Evolutionary conservation across 2,888 invertebrate species (phyloP), one percentile per base, ranked within the genome.

Genomic region (Monochamus alternatus): DNA sequence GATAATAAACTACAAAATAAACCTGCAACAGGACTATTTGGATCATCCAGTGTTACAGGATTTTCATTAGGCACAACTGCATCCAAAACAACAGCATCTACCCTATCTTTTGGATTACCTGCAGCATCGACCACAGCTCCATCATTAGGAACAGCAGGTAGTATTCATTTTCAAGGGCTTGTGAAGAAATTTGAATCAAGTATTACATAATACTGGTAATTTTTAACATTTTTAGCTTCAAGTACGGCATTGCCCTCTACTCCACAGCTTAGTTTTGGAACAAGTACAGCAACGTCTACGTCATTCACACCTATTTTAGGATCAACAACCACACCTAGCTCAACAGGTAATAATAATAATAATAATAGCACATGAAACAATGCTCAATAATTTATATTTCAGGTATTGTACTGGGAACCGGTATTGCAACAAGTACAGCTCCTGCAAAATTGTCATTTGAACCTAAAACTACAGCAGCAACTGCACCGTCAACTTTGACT

Each of bases 101-200:
- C 76, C 44, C 75, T 81, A 76, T 66, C 72, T 59, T 73, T 88
- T 84, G 10, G 85, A 89, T 89, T 89, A 0, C 85, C 90, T 0
- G 83, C 87, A 5, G 87, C 89, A 0, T 86, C 90, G 0, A 86
- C 90, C 0, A 89, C 90, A 55, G 88, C 89, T 22, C 44, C 64
- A n/a, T 73, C 65, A 8, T 30, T 75, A 66, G 75, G 72, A 67
- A 43, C 75, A 52, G 44, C 55, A 74, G 74, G 74, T 74, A 67
- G 4, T 4, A 7, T 4, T 5, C 2, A 5, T 38, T 38, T 38
- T 5, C 2, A 38, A 38, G 1, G 22, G 22, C 22, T 22, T 22
- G n/a, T 22, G 22, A 22, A 63, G 3, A 9, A 51, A 31, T 51
- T 14, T 47, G 51, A 5, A 62, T 63, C 63, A 14, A 32, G 3